Base-by-base conservation (phyloP, 2,888 invertebrate species). In the Sthenelais limicola region DNA sequence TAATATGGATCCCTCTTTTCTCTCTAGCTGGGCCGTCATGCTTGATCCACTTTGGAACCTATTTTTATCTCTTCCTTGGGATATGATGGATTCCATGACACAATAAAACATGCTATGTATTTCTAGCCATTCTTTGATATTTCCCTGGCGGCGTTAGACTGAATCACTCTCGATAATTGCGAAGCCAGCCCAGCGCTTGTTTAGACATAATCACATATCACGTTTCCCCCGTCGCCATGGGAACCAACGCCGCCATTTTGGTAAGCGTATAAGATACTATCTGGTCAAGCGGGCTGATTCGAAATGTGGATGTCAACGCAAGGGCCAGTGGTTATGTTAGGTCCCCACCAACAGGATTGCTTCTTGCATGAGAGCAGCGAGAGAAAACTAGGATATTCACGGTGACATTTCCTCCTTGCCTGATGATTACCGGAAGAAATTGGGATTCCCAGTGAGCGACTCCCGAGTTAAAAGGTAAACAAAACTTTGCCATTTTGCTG, bases 131-230 rank as follows among this genome's bases (percentile, higher is more conserved):
- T n/a, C n/a, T n/a, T n/a, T n/a, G n/a, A n/a, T n/a, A n/a, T n/a
- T n/a, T 24, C 32, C 30, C 56, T 56, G 12, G 28, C 32, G 32
- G 30, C 32, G 30, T 9, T 3, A 3, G 26, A 32, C 32, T 12
- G 56, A 56, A 56, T 56, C 33, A 56, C 56, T 12, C 1, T 24
- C 51, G 47, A 30, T 67, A 67, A 67, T 67, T 67, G 67, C n/a
- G 12, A 28, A 9, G 47, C 21, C 32, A 24, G 66, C 21, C 4
- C 21, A 18, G 18, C 26, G 67, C 67, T 48, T 67, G 67, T 48
- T 67, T 67, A 18, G 48, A 48, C 67, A 67, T 67, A 67, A 67
- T 67, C 47, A 48, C 30, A 48, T 67, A 67, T 67, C 67, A 48
- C 15, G 47, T 67, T 67, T 26, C 48, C 43, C 43, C 28, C n/a